Evolutionary conservation across 1,140 invertebrate genomes (phyloP).

Genomic region (Amphibalanus amphitrite): DNA sequence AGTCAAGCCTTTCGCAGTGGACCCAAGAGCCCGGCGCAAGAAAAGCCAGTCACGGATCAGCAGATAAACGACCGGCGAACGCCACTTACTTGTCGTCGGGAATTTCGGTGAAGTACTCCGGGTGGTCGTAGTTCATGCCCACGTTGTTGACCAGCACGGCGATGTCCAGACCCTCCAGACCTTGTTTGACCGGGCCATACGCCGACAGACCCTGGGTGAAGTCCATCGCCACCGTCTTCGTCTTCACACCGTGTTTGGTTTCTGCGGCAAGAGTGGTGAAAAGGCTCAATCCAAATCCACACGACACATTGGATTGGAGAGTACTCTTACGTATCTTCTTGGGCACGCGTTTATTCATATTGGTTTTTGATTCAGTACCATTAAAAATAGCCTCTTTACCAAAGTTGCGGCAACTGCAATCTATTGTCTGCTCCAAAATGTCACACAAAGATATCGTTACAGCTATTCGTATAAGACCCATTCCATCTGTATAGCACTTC

Average conservation of each 20-base stretch:
- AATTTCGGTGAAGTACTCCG: slow-evolving; percentile 53
- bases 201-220: slow-evolving; percentile 50
- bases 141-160: slow-evolving; percentile 92
- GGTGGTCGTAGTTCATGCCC: slow-evolving; percentile 73
- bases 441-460: no score
- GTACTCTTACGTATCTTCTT: no score
- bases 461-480: no score
- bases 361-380: background rate
- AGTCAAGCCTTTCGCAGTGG: no score
- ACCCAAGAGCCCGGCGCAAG: no score
- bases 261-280: slow-evolving; percentile 31
- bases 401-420: no score
- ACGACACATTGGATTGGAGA: background rate
- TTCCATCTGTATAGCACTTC: no score
- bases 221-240: slow-evolving; percentile 64
- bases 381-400: background rate
- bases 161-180: slow-evolving; percentile 60
- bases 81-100: no score
- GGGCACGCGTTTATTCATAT: background rate
- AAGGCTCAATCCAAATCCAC: slow-evolving; percentile 8
- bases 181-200: slow-evolving; percentile 54
- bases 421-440: no score
- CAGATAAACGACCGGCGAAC: no score
- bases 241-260: slow-evolving; percentile 52
- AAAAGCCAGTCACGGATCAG: no score